A percentile compares a stretch with the other conserved stretches of the same genome.
Evolutionary conservation across 2,888 invertebrate species (phyloP).

Genomic region (Aethes cnicana): DNA sequence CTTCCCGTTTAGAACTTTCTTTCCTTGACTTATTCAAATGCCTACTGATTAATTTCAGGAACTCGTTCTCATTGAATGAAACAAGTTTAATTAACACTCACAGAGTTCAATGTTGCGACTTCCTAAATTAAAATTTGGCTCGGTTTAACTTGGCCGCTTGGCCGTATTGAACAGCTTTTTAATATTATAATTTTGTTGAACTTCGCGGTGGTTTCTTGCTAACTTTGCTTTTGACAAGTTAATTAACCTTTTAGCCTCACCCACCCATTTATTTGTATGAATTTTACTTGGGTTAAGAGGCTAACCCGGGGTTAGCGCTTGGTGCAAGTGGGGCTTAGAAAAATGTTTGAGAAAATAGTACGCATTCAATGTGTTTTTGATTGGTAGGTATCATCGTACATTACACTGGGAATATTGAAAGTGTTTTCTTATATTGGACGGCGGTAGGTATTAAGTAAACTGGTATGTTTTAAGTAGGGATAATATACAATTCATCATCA

Average conservation of each 20-base stretch:
- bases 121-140: conserved; percentile 48
- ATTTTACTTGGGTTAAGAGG: no score
- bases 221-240: conserved; percentile 1
- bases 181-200: conserved; percentile 19
- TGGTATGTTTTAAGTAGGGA: no score
- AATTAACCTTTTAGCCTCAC: conserved; percentile 4
- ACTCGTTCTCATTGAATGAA: conserved; percentile 72
- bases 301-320: no score
- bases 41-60: conserved; percentile 75
- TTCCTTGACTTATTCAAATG: conserved; percentile 63
- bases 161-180: conserved; percentile 28
- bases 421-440: no score
- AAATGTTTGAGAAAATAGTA: no score
- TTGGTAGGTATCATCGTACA: no score
- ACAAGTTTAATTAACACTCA: conserved; percentile 73
- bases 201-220: background rate
- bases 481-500: no score
- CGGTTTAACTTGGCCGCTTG: conserved; percentile 31
- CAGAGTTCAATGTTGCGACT: conserved; percentile 58
- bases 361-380: no score
- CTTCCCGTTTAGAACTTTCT: conserved; percentile 63
- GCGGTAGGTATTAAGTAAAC: no score
- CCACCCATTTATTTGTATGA: background rate
- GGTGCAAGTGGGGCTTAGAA: no score
- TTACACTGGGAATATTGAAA: no score